phyloP scores from a whole-genome alignment of 2,888 invertebrate genomes.

The Desoria tigrina region DNA sequence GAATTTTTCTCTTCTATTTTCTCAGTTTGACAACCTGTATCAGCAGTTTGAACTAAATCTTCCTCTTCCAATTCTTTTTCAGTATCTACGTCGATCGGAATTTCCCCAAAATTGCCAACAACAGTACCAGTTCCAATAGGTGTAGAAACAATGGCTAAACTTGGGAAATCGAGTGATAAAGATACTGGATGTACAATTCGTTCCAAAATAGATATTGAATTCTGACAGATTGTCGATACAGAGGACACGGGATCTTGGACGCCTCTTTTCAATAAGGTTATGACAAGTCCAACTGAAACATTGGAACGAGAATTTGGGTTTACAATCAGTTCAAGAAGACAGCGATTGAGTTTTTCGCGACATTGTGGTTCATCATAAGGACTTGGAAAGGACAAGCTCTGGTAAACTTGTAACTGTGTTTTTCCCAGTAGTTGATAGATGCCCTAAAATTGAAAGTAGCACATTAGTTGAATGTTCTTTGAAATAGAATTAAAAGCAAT shows the following conservation, averaged over 20 bases:
- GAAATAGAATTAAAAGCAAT: no score
- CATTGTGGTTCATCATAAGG: slow-evolving; percentile 26
- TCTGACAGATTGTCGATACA: slow-evolving; percentile 22
- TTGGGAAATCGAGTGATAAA: slow-evolving; percentile 23
- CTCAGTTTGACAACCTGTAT: slow-evolving; percentile 8
- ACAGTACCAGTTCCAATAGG: background rate
- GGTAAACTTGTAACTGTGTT: slow-evolving; percentile 14
- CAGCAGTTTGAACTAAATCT: background rate
- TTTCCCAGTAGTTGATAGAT: slow-evolving; percentile 28
- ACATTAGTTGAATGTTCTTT: background rate
- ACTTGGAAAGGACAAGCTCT: slow-evolving; percentile 16
- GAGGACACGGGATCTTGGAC: slow-evolving; percentile 18
- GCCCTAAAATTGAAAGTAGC: slow-evolving; percentile 24
- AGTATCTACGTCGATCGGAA: background rate
- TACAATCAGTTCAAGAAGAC: slow-evolving; percentile 8
- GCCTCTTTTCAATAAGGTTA: slow-evolving; percentile 23
- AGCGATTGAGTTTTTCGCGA: slow-evolving; percentile 16
- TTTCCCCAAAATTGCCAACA: background rate
- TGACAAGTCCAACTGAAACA: slow-evolving; percentile 19
- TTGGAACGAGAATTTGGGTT: slow-evolving; percentile 29
- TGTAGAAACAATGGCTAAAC: background rate
- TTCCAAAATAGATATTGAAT: slow-evolving; percentile 27
- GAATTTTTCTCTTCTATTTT: background rate
- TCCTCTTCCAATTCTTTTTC: no score
- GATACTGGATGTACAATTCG: slow-evolving; percentile 36